Evolutionary conservation across 1,140 invertebrate species (phyloP), one percentile per base, ranked within the genome.

Genomic region (Phocides pigmalion): DNA sequence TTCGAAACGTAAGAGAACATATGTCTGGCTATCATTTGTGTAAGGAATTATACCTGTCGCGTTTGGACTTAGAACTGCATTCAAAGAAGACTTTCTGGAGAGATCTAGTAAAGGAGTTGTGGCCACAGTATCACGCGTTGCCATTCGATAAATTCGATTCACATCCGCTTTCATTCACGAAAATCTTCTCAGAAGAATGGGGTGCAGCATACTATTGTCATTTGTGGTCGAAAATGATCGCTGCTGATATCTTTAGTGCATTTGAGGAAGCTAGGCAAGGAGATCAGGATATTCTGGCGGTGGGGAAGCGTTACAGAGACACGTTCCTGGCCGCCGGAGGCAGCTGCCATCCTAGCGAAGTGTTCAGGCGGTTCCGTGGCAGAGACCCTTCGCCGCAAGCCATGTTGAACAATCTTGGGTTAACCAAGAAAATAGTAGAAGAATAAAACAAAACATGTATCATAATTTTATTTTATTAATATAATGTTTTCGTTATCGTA

Each of bases 301-400:
- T 95, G 5, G 95, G 95, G 0, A 92, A 92, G 64, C 93, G 97
- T 62, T 99, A 97, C 79, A 94, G 95, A 65, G 95, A 97, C 51
- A 98, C 97, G 1, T 98, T 97, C 87, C 92, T 99, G n/a, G 92
- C 95, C 0, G 90, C 95, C 9, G 97, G 97, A 6, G 97, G 98
- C 4, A 95, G 94, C 64, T 94, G 95, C 69, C 93, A 96, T 70
- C 94, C 96, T 0, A 94, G 93, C 68, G 96, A 98, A 93, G 93
- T 98, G 4, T 99, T 99, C 87, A 93, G 98, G 61, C 93, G 95
- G 75, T 99, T 99, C 87, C 93, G 97, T 73, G 98, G 98, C 1
- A 93, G 98, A 35, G 98, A 99, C 92, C 98, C 98, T 0, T 96
- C 95, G 4, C 94, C 95, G 0, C 94, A 97, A 79, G 96, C 97